phyloP scores from a whole-genome alignment of 53 echinoderm and acorn worm genomes.

The Luidia sarsii region DNA sequence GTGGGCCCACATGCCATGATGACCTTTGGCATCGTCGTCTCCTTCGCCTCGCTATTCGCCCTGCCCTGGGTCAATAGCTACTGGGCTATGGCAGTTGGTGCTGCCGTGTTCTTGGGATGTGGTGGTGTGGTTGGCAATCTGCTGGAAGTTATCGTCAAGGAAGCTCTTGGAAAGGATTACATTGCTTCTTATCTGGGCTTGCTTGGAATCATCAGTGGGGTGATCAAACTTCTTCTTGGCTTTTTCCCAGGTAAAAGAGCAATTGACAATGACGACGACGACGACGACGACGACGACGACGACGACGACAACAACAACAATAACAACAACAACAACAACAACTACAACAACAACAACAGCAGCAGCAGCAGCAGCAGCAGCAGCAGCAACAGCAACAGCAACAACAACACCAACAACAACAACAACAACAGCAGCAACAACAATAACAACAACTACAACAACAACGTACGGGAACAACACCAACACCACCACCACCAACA shows the following conservation, averaged over 20 bases:
- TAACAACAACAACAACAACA: too few relatives aligned
- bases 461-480: too few relatives aligned
- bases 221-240: background rate
- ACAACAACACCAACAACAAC: too few relatives aligned
- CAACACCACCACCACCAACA: too few relatives aligned
- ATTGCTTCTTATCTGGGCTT: background rate
- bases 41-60: background rate
- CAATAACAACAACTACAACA: too few relatives aligned
- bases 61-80: background rate
- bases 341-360: too few relatives aligned
- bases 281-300: too few relatives aligned
- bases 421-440: too few relatives aligned
- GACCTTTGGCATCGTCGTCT: background rate
- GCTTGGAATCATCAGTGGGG: background rate
- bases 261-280: too few relatives aligned
- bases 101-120: background rate
- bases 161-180: background rate
- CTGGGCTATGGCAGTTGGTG: background rate
- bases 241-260: conserved; percentile 31
- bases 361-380: too few relatives aligned
- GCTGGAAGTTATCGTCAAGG: conserved; percentile 1
- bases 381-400: too few relatives aligned
- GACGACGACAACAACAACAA: too few relatives aligned
- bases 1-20: background rate
- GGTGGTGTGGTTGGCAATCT: background rate